Conservation (phyloP, 2,113 vertebrate genomes). For the Rhinoptilus africanus region DNA sequence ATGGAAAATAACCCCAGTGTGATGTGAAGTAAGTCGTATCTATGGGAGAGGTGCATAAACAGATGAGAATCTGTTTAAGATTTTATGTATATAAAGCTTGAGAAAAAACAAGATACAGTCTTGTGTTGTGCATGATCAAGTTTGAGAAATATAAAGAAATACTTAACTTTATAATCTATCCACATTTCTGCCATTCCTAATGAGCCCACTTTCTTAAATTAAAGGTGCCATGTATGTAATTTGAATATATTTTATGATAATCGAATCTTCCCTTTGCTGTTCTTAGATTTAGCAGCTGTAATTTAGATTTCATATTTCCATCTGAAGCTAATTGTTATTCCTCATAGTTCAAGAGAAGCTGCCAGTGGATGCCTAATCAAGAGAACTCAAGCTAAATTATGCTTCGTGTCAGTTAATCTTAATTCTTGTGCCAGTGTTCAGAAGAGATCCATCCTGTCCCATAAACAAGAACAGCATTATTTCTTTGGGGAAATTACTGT, state of each 20-base stretch:
- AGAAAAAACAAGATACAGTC: not conserved
- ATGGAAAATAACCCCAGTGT: not conserved
- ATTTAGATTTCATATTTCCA: conserved; percentile 45
- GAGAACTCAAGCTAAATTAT: conserved; percentile 16
- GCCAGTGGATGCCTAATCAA: conserved; percentile 12
- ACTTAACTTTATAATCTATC: not conserved
- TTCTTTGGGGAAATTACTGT: not conserved
- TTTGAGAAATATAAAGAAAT: not conserved
- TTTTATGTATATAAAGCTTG: not conserved
- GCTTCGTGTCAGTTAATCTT: conserved; percentile 3
- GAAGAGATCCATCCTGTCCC: not conserved
- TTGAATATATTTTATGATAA: conserved; percentile 22
- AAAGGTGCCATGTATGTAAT: not conserved
- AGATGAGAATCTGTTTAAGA: not conserved
- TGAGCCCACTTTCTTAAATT: not conserved
- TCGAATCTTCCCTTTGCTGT: not conserved
- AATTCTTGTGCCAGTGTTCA: not conserved
- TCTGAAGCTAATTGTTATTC: conserved; percentile 48
- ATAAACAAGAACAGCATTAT: not conserved
- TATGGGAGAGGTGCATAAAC: not conserved
- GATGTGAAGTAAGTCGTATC: rapidly evolving
- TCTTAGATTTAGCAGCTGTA: conserved; percentile 21
- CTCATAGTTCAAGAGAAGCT: conserved; percentile 11
- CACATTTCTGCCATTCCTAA: not conserved
- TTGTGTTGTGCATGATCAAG: not conserved